Conservation (phyloP, 2,113 vertebrate species). For the Eupsittula cactorum region DNA sequence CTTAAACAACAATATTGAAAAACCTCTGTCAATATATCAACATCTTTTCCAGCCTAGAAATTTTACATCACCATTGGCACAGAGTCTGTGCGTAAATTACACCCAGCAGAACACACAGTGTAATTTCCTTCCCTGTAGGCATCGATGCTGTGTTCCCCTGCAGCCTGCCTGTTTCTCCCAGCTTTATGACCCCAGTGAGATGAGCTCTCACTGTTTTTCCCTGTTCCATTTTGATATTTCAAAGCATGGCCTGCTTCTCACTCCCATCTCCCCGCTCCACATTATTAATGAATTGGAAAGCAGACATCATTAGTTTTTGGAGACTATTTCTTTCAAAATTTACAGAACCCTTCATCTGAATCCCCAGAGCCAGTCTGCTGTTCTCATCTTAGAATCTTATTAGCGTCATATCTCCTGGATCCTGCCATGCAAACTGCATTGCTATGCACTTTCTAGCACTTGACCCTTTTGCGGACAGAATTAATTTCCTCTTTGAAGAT, state of each 20-base stretch:
- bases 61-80: slow-evolving; percentile 43
- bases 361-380: slow-evolving; percentile 86
- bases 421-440: slow-evolving; percentile 89
- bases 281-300: slow-evolving; percentile 92
- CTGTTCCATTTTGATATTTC: slow-evolving; percentile 81
- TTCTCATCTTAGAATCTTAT: slow-evolving; percentile 92
- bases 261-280: slow-evolving; percentile 80
- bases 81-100: slow-evolving; percentile 73
- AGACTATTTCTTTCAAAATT: slow-evolving; percentile 91
- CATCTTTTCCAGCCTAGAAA: slow-evolving; percentile 39
- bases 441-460: slow-evolving; percentile 92
- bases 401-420: slow-evolving; percentile 88
- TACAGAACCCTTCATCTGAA: slow-evolving; percentile 89
- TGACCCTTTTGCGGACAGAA: slow-evolving; percentile 90
- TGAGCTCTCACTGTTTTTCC: slow-evolving; percentile 74
- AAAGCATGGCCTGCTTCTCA: slow-evolving; percentile 78
- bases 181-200: slow-evolving; percentile 76
- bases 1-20: slow-evolving; percentile 63
- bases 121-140: slow-evolving; percentile 65
- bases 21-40: slow-evolving; percentile 69
- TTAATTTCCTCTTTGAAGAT: slow-evolving; percentile 87
- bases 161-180: slow-evolving; percentile 63
- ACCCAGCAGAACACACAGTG: not conserved
- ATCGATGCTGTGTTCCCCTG: slow-evolving; percentile 55
- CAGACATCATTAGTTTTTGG: slow-evolving; percentile 92